Conservation (phyloP, 1,140 invertebrate species). For the Ceratina australensis region DNA sequence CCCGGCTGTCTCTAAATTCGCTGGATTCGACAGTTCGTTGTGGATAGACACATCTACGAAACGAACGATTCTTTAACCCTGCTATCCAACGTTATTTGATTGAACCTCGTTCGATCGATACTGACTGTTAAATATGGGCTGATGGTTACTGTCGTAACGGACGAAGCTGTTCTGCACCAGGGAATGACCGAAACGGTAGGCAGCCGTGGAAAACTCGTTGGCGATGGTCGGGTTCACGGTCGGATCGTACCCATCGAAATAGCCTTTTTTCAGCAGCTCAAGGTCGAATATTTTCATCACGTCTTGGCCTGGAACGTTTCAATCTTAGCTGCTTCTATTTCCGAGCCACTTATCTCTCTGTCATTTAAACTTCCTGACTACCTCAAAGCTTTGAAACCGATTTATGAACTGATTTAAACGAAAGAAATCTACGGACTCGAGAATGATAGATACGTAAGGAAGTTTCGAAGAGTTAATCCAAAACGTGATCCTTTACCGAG, state of each 20-base stretch:
- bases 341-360: too few relatives aligned
- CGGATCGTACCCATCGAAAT: slow-evolving; percentile 87
- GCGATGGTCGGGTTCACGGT: slow-evolving; percentile 91
- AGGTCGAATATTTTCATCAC: slow-evolving; percentile 87
- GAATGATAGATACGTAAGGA: too few relatives aligned
- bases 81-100: neutral
- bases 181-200: slow-evolving; percentile 97
- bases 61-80: slow-evolving; percentile 2
- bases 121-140: slow-evolving; percentile 84
- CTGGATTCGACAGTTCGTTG: slow-evolving; percentile 86
- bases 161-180: slow-evolving; percentile 90
- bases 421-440: too few relatives aligned
- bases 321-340: neutral
- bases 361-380: neutral
- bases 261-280: slow-evolving; percentile 82
- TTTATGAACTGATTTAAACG: too few relatives aligned
- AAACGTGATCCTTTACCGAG: slow-evolving; percentile 81
- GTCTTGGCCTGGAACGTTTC: slow-evolving; percentile 79
- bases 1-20: slow-evolving; percentile 82
- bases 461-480: neutral
- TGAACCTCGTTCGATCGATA: neutral
- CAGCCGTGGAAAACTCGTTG: slow-evolving; percentile 96
- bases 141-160: slow-evolving; percentile 83
- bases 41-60: slow-evolving; percentile 88
- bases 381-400: too few relatives aligned